Base-by-base conservation (phyloP, 2,888 invertebrate species). In the Ornithoptera alexandrae region DNA sequence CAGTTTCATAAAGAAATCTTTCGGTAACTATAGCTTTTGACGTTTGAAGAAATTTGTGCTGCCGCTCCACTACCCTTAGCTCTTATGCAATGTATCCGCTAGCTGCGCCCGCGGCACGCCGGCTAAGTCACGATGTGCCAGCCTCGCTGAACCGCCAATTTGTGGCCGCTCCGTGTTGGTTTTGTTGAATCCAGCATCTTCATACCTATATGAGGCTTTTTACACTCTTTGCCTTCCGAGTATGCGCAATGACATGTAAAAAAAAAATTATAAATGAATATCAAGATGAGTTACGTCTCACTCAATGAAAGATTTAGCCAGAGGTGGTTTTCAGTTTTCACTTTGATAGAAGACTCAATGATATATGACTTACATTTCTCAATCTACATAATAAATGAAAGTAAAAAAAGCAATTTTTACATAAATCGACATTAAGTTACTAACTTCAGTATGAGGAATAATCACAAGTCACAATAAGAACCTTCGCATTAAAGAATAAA, bases 161-260 rank as follows among this genome's bases (percentile, higher is more conserved):
- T 92, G 92, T 85, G 88, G 89, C 88, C 84, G 86, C 86, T 88
- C 88, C 86, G 84, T 91, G 92, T 92, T 92, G 92, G 92, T 92
- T 92, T 92, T 91, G 89, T 90, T 89, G 87, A 90, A 88, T 81
- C 86, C 85, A 88, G 85, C 87, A 79, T 88, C 90, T 90, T 90
- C 90, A 90, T 90, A 89, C 87, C 85, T 84, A 83, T 79, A 81
- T 81, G 79, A 76, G 70, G 72, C 80, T 85, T 87, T 89, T 89
- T 90, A 85, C 82, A 78, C 85, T 88, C 87, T 88, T 88, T 88
- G 80, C 84, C 79, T 79, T 62, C 59, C 68, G 68, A 64, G 60
- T 64, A 64, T 67, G 62, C 65, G 18, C 24, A 30, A 57, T 42
- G 42, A 68, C 65, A 62, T 17, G 64, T 64, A 64, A 67, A 69